A percentile compares a stretch with the other conserved stretches of the same genome.
Evolutionary conservation across 2,113 vertebrate genomes (phyloP).

Genomic region (Rhombomys opimus): DNA sequence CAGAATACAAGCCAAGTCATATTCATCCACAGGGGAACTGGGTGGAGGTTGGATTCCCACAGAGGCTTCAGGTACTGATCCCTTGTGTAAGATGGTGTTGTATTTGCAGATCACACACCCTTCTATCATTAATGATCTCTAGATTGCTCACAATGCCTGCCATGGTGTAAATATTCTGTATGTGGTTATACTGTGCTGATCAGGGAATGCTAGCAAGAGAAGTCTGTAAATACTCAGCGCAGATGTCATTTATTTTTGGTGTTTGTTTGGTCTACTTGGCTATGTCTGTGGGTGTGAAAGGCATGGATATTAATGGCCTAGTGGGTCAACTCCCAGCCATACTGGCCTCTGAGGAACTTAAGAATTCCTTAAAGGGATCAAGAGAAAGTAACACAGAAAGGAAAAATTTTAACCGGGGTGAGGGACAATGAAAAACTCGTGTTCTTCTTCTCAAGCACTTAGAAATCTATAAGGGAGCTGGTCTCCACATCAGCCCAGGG

Average conservation of each 20-base stretch:
- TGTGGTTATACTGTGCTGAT: not conserved
- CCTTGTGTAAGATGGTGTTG: not conserved
- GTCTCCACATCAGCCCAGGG: not conserved
- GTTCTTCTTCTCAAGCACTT: not conserved
- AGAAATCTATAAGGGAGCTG: not conserved
- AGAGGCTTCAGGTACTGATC: not conserved
- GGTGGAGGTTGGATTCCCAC: not conserved
- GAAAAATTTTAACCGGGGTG: not conserved
- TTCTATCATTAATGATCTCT: not conserved
- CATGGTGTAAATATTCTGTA: not conserved
- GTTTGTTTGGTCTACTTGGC: not conserved
- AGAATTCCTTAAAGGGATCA: not conserved
- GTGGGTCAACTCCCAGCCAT: not conserved
- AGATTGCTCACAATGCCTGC: not conserved
- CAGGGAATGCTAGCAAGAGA: not conserved
- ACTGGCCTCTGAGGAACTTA: not conserved
- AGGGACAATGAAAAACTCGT: not conserved
- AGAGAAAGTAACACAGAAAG: not conserved
- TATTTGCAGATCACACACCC: not conserved
- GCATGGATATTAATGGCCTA: not conserved
- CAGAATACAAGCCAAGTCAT: not conserved
- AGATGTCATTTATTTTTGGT: not conserved
- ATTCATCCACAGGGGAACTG: not conserved
- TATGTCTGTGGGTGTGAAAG: not conserved
- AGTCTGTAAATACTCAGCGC: not conserved